Evolutionary conservation across 2,113 vertebrate species (phyloP).

Genomic region (Pipra filicauda): DNA sequence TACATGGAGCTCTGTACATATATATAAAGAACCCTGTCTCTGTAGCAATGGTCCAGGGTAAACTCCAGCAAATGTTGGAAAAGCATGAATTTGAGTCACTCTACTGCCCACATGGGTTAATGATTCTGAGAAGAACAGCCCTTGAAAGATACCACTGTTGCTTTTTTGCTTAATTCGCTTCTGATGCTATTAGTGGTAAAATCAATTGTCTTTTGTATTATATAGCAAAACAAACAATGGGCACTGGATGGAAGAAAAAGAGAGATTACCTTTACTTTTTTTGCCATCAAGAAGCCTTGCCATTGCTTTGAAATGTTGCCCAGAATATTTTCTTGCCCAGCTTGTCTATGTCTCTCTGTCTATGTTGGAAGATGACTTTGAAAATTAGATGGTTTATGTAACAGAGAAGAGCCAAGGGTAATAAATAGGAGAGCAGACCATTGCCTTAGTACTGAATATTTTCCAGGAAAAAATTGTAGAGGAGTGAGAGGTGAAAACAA

Average conservation of each 20-base stretch:
- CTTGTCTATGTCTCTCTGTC: background rate
- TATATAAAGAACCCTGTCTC: background rate
- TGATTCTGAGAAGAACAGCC: background rate
- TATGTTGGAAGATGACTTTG: constrained; percentile 1
- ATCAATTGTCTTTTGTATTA: background rate
- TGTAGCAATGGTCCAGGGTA: background rate
- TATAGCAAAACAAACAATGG: background rate
- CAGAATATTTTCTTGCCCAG: background rate
- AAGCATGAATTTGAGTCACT: background rate
- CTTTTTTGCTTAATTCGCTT: background rate
- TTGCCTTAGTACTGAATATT: background rate
- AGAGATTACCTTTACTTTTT: background rate
- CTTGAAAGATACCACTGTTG: background rate
- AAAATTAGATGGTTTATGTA: constrained; percentile 6
- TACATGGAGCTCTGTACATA: background rate
- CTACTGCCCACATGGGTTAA: fast-evolving
- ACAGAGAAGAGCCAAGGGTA: background rate
- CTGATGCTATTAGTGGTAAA: background rate
- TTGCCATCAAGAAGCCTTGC: background rate
- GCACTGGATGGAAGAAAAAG: background rate
- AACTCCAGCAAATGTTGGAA: background rate
- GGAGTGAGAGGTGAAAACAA: background rate
- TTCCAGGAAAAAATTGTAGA: background rate
- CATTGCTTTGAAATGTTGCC: background rate
- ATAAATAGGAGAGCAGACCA: background rate